phyloP scores from a whole-genome alignment of 2,113 vertebrate genomes.

The Terrapene triunguis region DNA sequence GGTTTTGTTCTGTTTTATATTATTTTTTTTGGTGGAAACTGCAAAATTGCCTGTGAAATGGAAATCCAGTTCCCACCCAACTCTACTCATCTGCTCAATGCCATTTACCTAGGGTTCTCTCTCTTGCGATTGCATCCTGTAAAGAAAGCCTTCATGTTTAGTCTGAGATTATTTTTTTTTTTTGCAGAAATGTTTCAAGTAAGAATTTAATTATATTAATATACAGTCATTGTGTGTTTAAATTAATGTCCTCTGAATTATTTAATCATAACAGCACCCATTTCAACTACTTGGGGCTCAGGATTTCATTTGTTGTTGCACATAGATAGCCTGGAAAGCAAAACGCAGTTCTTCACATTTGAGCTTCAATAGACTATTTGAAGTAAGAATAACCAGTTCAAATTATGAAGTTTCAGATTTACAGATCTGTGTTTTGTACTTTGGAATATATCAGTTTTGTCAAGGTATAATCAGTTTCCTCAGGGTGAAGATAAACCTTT shows the following conservation, averaged over 20 bases:
- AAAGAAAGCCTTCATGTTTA: background rate
- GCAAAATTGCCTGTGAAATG: no score
- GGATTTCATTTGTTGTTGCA: background rate
- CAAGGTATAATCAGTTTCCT: no score
- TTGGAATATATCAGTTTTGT: background rate
- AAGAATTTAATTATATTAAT: background rate
- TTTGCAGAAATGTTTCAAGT: background rate
- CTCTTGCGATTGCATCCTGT: background rate
- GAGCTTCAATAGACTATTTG: background rate
- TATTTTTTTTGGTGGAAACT: no score
- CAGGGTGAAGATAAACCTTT: no score
- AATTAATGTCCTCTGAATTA: background rate
- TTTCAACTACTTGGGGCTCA: background rate
- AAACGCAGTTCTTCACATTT: background rate
- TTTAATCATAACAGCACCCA: background rate
- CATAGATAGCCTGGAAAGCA: background rate
- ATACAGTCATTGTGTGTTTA: background rate
- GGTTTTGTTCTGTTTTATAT: no score
- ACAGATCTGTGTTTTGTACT: background rate
- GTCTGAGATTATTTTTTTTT: rapidly evolving
- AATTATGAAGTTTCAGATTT: background rate
- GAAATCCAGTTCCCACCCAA: no score
- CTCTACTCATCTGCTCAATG: no score
- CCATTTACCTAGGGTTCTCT: no score
- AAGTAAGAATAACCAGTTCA: conserved; percentile 32